Evolutionary conservation across 1,140 invertebrate species (phyloP).

Genomic region (Drosophila parvula): DNA sequence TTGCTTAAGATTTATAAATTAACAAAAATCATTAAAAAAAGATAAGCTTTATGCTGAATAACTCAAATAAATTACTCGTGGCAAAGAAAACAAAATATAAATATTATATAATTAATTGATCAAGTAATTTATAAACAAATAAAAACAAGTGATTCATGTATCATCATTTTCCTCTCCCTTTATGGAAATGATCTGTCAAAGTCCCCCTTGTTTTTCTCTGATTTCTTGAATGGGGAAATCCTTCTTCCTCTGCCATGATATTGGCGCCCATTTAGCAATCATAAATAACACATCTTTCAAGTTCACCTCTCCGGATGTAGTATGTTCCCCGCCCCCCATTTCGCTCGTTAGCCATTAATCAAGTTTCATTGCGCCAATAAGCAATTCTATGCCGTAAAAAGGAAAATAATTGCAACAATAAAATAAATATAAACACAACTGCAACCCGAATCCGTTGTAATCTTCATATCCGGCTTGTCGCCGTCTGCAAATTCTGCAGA

Average conservation of each 20-base stretch:
- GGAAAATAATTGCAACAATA: constrained; percentile 71
- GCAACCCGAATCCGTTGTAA: constrained; percentile 57
- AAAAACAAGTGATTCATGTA: not conserved
- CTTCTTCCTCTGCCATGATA: constrained; percentile 7
- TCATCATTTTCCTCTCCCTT: not conserved
- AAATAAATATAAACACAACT: constrained; percentile 69
- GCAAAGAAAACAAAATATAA: not conserved
- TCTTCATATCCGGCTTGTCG: constrained; percentile 67
- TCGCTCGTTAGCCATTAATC: constrained; percentile 54
- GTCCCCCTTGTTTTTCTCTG: not conserved
- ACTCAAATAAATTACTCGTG: not conserved
- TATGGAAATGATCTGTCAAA: constrained; percentile 5
- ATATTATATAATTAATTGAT: too few relatives aligned
- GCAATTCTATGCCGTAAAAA: constrained; percentile 59
- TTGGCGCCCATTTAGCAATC: constrained; percentile 11
- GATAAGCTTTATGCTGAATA: not conserved
- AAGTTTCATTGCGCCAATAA: constrained; percentile 57
- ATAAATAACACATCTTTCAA: constrained; percentile 28
- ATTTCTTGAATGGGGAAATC: constrained; percentile 12
- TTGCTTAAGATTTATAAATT: too few relatives aligned
- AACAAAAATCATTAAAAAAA: not conserved
- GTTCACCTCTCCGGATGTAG: constrained; percentile 43
- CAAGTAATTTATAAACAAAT: not conserved
- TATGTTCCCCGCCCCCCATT: not conserved
- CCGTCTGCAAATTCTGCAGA: constrained; percentile 39